phyloP scores from a whole-genome alignment of 2,888 invertebrate genomes.

The Microchrysa polita region DNA sequence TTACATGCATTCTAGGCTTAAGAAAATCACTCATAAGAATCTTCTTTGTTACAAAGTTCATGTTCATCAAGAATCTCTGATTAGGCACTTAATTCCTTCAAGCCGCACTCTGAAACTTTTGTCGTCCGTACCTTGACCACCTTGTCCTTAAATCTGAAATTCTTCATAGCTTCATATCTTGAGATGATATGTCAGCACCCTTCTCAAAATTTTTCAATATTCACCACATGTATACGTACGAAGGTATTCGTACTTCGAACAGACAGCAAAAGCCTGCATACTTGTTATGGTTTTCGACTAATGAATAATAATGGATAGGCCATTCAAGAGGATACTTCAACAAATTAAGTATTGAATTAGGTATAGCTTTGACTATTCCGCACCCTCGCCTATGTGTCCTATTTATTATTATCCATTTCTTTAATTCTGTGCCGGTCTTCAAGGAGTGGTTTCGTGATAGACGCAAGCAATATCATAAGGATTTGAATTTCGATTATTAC shows the following conservation, averaged over 20 bases:
- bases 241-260: neutral
- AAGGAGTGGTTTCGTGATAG: constrained; percentile 22
- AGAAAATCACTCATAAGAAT: too few species aligned
- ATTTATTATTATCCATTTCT: constrained; percentile 3
- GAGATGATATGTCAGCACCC: constrained; percentile 27
- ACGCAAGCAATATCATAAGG: neutral
- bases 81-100: constrained; percentile 15
- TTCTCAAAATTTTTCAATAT: constrained; percentile 34
- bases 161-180: neutral
- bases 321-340: constrained; percentile 32
- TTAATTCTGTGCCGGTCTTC: neutral
- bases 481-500: neutral
- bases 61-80: constrained; percentile 8
- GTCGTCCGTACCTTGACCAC: constrained; percentile 24
- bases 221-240: constrained; percentile 30
- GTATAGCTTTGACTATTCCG: neutral
- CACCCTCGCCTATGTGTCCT: neutral
- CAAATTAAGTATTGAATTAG: constrained; percentile 28
- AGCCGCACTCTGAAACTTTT: neutral
- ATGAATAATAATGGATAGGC: constrained; percentile 38
- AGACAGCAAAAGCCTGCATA: neutral
- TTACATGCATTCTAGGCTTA: too few species aligned
- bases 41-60: too few species aligned
- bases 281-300: neutral
- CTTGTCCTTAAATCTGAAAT: neutral